Conservation (phyloP, 2,113 vertebrate genomes). For the Eolophus roseicapilla region DNA sequence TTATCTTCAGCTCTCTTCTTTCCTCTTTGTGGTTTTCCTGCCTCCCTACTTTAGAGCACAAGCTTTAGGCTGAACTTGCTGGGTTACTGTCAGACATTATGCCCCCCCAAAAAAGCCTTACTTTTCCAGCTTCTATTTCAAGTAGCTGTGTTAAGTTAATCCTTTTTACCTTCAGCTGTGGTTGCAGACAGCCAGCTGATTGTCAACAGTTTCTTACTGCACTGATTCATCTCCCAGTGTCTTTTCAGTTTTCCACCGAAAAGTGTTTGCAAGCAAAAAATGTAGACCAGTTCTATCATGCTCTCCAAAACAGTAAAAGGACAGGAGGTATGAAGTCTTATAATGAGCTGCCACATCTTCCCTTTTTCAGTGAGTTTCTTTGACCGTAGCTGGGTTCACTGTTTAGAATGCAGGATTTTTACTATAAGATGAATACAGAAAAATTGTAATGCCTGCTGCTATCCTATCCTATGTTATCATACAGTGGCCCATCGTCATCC, state of each 20-base stretch:
- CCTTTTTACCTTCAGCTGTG: neutral
- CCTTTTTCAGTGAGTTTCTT: neutral
- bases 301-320: neutral
- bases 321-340: neutral
- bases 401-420: neutral
- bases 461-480: neutral
- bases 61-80: neutral
- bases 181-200: neutral
- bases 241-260: slow-evolving; percentile 16
- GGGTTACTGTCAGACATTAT: neutral
- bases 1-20: neutral
- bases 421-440: neutral
- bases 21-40: neutral
- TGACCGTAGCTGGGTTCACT: neutral
- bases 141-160: neutral
- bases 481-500: neutral
- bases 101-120: neutral
- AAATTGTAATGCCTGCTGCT: neutral
- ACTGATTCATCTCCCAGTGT: neutral
- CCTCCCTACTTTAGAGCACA: slow-evolving; percentile 11
- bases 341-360: neutral
- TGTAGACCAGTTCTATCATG: neutral
- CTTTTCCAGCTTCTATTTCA: neutral
- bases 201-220: neutral
- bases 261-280: neutral